Base-by-base conservation (phyloP, 2,113 vertebrate genomes). In the Paradoxurus hermaphroditus region DNA sequence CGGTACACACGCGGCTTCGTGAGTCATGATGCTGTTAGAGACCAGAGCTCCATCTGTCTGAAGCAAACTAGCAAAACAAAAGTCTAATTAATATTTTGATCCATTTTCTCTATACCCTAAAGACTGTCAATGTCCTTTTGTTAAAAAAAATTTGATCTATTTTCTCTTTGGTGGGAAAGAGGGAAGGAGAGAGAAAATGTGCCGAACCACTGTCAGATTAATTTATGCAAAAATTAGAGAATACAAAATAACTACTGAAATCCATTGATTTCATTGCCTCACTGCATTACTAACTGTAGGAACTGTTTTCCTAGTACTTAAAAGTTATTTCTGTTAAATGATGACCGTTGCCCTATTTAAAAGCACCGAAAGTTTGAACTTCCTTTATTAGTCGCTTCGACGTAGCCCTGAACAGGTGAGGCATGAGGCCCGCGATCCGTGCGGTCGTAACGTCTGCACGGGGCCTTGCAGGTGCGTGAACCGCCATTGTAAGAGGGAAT, bases 61-160 rank as follows among this genome's bases (percentile, higher is more conserved):
- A 98, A 94, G 98, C 97, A 99, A 98, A 99, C 98, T 96, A 98
- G 98, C 98, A 99, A 98, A 99, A 98, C 98, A 99, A 98, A 98
- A 99, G 97, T 99, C 98, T 98, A 98, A 99, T 99, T 98, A 99
- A 99, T 99, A 98, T 98, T 98, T 98, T 99, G 98, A 99, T 99
- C 98, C 98, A 98, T 99, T 98, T 98, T 97, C 96, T 97, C 98
- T 92, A 97, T 83, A 98, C 94, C 98, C 97, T 97, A 98, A 96
- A 98, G 98, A 98, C 94, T 91, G 79, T 63, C 67, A 97, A 97
- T 98, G 96, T 98, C 91, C 96, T 98, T 98, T 98, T 63, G 18
- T 72, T 51, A 95, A 91, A 96, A 97, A 98, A 93, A 96, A 9
- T 14, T 53, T 5, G 72, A 97, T 92, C 78, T 95, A n/a, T 82